Conservation (phyloP, 2,888 invertebrate genomes). For the Apamea crenata region DNA sequence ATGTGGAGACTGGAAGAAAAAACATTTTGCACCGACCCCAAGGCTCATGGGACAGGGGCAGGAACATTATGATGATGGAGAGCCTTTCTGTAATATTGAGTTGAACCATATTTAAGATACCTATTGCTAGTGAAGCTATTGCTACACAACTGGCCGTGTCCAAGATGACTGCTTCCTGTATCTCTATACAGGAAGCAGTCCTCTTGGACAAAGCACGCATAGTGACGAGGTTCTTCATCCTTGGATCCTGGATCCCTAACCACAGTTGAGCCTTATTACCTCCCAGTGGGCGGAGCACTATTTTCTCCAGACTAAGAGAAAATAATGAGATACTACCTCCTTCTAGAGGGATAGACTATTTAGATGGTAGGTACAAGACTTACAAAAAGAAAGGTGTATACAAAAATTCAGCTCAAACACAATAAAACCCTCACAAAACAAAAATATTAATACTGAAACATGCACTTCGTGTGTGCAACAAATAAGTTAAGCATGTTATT, state of each 20-base stretch:
- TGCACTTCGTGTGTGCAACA: slow-evolving; percentile 48
- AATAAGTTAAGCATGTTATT: slow-evolving; percentile 61
- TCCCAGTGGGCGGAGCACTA: not conserved
- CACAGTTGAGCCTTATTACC: not conserved
- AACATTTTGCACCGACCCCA: not conserved
- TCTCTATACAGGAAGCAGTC: not conserved
- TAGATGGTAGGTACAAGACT: not conserved
- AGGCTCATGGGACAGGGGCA: not conserved
- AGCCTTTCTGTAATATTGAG: not conserved
- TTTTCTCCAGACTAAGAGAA: not conserved
- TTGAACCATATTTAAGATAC: not conserved
- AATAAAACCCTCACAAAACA: slow-evolving; percentile 8
- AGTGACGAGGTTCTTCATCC: not conserved
- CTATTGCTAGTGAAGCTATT: not conserved
- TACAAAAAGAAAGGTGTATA: not conserved
- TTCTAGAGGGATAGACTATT: not conserved
- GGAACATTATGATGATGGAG: not conserved
- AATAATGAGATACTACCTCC: not conserved
- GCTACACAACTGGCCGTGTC: not conserved
- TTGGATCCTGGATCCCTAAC: too few species aligned
- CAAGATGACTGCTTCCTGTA: too few species aligned
- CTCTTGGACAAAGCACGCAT: not conserved
- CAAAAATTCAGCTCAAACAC: too few species aligned
- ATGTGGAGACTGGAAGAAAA: not conserved
- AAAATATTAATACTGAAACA: slow-evolving; percentile 17